Evolutionary conservation across 2,888 invertebrate genomes (phyloP), one percentile per base, ranked within the genome.

Genomic region (Chalcis sispes): DNA sequence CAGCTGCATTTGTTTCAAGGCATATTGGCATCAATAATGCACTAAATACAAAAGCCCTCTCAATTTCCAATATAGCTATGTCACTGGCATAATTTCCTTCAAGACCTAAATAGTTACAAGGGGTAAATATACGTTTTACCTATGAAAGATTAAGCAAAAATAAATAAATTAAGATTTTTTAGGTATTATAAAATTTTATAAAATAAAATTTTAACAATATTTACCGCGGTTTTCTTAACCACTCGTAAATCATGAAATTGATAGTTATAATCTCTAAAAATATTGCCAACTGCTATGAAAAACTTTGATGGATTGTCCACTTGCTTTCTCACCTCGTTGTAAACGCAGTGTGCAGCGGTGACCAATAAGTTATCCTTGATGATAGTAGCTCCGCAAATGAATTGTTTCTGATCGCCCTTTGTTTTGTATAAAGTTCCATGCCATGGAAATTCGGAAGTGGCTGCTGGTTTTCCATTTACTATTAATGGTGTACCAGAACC

Each of bases 301-400:
- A 82, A 83, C 15, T 78, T 72, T 1, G 72, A 79, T 0, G 86
- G 75, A 27, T 83, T 73, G 2, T 82, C 56, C 1, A 80, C 32
- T 46, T 8, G 72, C n/a, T 77, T 81, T 0, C 1, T 70, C 0
- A 0, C 42, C 29, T 87, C 88, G 40, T 88, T 81, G 79, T 81
- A 89, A 46, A 89, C 85, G 79, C 89, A 89, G 79, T 89, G 89
- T 2, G 89, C 89, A n/a, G 89, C 89, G 58, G 87, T 89, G n/a
- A 89, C 71, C 23, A 89, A 75, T 1, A 89, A 79, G 77, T 85
- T 82, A 0, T 84, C 82, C 3, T 83, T 82, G 67, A 89, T 85
- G 15, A 89, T 87, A 2, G 88, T 86, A n/a, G 88, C 88, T 18
- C 89, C 89, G 69, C 89, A 89, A 25, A 83, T 82, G 58, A 87